Evolutionary conservation across 1,140 invertebrate species (phyloP).

Genomic region (Aphis gossypii): DNA sequence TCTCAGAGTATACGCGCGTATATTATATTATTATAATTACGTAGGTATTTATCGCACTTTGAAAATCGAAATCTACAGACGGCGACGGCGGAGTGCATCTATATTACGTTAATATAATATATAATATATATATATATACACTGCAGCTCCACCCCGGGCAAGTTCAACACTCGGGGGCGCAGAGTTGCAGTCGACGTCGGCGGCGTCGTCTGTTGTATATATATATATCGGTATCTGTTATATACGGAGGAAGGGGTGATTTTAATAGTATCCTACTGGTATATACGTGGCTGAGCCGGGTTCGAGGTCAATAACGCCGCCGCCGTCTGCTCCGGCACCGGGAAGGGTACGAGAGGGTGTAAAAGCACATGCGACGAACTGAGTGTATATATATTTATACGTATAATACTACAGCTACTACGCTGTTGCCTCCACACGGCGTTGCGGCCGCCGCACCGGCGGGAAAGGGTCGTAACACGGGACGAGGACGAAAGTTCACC

Average conservation of each 20-base stretch:
- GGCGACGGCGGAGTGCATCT: not conserved
- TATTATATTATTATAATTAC: not conserved
- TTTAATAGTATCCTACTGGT: not conserved
- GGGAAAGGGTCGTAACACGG: not conserved
- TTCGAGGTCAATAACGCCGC: conserved; percentile 39
- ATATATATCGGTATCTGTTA: not conserved
- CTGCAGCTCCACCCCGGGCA: not conserved
- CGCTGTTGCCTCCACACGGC: not conserved
- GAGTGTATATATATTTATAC: too few species aligned
- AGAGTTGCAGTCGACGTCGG: not conserved
- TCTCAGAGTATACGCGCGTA: too few species aligned
- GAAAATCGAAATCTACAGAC: not conserved
- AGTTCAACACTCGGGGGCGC: not conserved
- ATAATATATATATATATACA: not conserved
- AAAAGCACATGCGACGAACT: conserved; percentile 19
- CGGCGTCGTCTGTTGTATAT: not conserved
- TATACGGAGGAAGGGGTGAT: not conserved
- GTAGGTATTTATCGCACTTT: not conserved
- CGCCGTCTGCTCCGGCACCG: not conserved
- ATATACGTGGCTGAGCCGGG: not conserved
- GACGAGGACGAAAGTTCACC: conserved; percentile 31
- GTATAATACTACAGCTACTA: not conserved
- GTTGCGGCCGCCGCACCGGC: not conserved
- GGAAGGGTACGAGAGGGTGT: not conserved
- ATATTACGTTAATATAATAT: too few species aligned